phyloP scores from a whole-genome alignment of 2,113 vertebrate genomes.

The Podiceps cristatus region DNA sequence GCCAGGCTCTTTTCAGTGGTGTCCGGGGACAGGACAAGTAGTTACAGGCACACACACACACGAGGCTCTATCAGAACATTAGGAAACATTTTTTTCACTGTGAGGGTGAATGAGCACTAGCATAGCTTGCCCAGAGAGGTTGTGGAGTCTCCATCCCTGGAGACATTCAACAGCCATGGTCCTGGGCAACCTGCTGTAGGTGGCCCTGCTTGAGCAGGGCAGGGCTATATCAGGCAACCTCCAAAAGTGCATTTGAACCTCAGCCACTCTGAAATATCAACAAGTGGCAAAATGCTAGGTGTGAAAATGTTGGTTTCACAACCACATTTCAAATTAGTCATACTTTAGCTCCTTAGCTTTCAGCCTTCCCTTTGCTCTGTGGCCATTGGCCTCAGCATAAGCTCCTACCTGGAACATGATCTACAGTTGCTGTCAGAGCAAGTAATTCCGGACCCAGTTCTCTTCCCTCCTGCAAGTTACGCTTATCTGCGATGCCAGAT shows the following conservation, averaged over 20 bases:
- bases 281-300: fast-evolving
- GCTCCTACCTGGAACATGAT: not conserved
- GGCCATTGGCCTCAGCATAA: not conserved
- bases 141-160: not conserved
- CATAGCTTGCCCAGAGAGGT: not conserved
- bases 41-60: not conserved
- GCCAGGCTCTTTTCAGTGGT: not conserved
- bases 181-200: not conserved
- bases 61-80: not conserved
- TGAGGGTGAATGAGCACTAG: not conserved
- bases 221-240: not conserved
- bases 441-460: not conserved
- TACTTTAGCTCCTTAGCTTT: not conserved
- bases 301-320: not conserved
- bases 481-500: not conserved
- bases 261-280: not conserved
- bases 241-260: not conserved
- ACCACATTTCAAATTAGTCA: not conserved
- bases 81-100: not conserved
- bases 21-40: not conserved
- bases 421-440: not conserved
- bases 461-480: not conserved
- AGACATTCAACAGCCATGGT: not conserved
- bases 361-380: not conserved
- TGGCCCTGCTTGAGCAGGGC: not conserved